A percentile compares a stretch with the other conserved stretches of the same genome.
phyloP scores from a whole-genome alignment of 64 coral and sea anemone species.

The Platygyra sinensis region DNA sequence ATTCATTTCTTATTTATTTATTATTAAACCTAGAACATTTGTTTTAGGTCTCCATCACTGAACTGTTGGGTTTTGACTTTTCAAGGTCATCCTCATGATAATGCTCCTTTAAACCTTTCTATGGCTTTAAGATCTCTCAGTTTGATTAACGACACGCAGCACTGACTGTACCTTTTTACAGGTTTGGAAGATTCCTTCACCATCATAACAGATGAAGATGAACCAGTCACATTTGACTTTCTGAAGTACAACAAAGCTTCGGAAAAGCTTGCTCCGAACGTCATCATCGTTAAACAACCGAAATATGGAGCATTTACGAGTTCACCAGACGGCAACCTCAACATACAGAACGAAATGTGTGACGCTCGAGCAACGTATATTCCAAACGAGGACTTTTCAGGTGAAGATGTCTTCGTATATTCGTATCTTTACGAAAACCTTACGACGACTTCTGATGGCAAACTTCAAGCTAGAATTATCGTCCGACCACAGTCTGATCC shows the following conservation, averaged over 20 bases:
- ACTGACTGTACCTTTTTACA: not conserved
- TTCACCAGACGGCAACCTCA: slow-evolving; percentile 56
- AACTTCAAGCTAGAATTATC: slow-evolving; percentile 77
- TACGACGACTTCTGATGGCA: slow-evolving; percentile 80
- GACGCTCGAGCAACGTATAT: slow-evolving; percentile 73
- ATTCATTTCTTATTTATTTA: no score
- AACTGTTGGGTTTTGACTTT: no score
- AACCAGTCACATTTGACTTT: slow-evolving; percentile 75
- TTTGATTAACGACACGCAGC: not conserved
- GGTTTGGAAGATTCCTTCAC: slow-evolving; percentile 62
- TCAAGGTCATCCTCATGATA: no score
- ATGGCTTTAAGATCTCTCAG: no score
- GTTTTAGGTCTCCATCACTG: no score
- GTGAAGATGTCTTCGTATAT: slow-evolving; percentile 87
- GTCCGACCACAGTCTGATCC: slow-evolving; percentile 70
- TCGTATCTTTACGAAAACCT: slow-evolving; percentile 87
- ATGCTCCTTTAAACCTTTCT: no score
- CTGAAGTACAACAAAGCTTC: slow-evolving; percentile 66
- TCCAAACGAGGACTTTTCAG: slow-evolving; percentile 76
- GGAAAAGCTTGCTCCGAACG: slow-evolving; percentile 56
- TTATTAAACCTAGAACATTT: no score
- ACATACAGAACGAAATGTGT: slow-evolving; percentile 78
- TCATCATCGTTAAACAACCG: slow-evolving; percentile 72
- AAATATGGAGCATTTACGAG: slow-evolving; percentile 74
- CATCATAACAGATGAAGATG: slow-evolving; percentile 79